phyloP scores from a whole-genome alignment of 2,888 invertebrate genomes.

The Chrysopilus asiliformis region DNA sequence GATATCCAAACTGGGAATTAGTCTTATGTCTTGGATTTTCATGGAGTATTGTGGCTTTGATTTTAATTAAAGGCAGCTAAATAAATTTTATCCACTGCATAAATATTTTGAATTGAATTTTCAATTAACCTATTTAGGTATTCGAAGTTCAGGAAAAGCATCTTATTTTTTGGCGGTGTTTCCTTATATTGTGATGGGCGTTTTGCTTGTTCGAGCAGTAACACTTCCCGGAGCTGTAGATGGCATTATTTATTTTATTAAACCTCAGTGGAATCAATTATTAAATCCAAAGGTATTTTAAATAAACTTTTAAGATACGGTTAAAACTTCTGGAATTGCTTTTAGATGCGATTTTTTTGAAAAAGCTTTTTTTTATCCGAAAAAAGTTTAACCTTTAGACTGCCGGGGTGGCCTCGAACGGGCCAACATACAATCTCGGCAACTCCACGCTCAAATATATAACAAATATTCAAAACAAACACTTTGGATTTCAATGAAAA shows the following conservation, averaged over 20 bases:
- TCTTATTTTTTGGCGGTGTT: slow-evolving; percentile 59
- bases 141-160: slow-evolving; percentile 47
- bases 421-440: too few relatives aligned
- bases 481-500: too few relatives aligned
- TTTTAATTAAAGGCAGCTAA: slow-evolving; percentile 40
- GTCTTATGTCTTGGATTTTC: slow-evolving; percentile 39
- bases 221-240: slow-evolving; percentile 46
- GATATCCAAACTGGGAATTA: slow-evolving; percentile 42
- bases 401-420: too few relatives aligned
- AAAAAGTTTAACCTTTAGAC: too few relatives aligned
- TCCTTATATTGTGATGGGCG: slow-evolving; percentile 47
- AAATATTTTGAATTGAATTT: slow-evolving; percentile 35
- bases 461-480: too few relatives aligned
- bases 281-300: slow-evolving; percentile 24
- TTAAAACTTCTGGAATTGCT: not conserved
- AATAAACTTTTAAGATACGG: not conserved
- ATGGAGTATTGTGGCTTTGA: slow-evolving; percentile 40
- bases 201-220: slow-evolving; percentile 44
- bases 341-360: too few relatives aligned
- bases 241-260: slow-evolving; percentile 51
- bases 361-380: too few relatives aligned
- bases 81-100: too few relatives aligned
- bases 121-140: slow-evolving; percentile 24
- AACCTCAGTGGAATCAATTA: slow-evolving; percentile 45
- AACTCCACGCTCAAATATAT: too few relatives aligned